Base-by-base conservation (phyloP, 2,113 vertebrate genomes). In the Phrynosoma blainvillii region DNA sequence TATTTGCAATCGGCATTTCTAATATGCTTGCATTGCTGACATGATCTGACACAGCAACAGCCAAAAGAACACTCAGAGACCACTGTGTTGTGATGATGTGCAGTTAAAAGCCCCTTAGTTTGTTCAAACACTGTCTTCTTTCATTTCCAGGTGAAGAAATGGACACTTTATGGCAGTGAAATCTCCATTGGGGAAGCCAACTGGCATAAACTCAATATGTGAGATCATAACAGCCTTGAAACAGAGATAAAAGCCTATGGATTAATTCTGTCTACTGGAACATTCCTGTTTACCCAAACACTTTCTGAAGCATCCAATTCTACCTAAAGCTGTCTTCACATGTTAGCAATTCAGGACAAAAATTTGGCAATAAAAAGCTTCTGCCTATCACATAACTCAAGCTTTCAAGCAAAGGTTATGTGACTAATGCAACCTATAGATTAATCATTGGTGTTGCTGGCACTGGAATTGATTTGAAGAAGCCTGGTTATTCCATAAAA, bases 21-120 rank as follows among this genome's bases (percentile, higher is more conserved):
- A 92, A 94, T 95, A 88, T 92, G 78, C 91, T 87, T 86, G 91
- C 89, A 91, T 95, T 91, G 92, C 88, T 93, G 79, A 92, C 91
- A 92, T 88, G 87, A 92, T 87, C 54, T 87, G 94, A 79, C 14
- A 0, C 89, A 94, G 92, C 90, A 90, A 87, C 84, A 90, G 84
- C 85, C 81, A 84, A 94, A 94, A 94, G 89, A 90, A 86, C 88
- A 92, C 88, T 95, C 89, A 76, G 93, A 95, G 90, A 92, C 89
- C 87, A 93, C 84, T 94, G 91, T 88, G 88, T 91, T 93, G 86
- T 90, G 91, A 92, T 92, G 93, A 94, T 91, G 92, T 92, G 90
- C 86, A 91, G 87, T 95, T 93, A 94, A 91, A 93, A 93, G 82
- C 90, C 90, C 32, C 86, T 93, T 89, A 91, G 91, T 79, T 94